Conservation (phyloP, 37 sponge, comb jelly and placozoan genomes). For the Eunapius fragilis region DNA sequence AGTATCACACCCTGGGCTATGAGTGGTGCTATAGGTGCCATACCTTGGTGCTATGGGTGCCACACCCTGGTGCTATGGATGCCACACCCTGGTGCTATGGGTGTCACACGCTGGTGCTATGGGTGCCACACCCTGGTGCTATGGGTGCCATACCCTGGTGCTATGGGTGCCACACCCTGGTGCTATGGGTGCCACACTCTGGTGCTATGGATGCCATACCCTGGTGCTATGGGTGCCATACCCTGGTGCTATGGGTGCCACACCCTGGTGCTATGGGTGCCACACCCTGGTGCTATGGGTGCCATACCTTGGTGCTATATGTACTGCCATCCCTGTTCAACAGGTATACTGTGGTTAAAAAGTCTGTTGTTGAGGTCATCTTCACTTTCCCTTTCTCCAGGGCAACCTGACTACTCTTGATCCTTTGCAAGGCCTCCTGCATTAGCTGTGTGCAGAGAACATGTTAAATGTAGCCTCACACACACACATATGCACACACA, state of each 20-base stretch:
- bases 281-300: neutral
- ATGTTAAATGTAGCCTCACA: neutral
- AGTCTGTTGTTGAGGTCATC: conserved; percentile 33
- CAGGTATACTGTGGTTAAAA: conserved; percentile 69
- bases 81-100: too few relatives aligned
- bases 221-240: conserved; percentile 30
- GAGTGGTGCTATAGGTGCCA: too few relatives aligned
- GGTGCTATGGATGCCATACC: neutral
- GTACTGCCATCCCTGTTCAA: conserved; percentile 46
- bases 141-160: too few relatives aligned
- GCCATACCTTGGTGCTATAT: conserved; percentile 31
- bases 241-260: neutral
- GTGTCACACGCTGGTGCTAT: too few relatives aligned
- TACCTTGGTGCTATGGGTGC: too few relatives aligned
- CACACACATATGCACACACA: neutral
- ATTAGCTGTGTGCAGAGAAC: conserved; percentile 2
- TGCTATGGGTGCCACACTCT: too few relatives aligned
- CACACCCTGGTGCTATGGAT: too few relatives aligned
- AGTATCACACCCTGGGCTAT: too few relatives aligned
- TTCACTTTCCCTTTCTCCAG: neutral
- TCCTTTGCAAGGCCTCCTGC: conserved; percentile 43
- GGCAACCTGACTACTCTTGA: neutral
- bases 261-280: neutral
- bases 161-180: too few relatives aligned
- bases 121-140: too few relatives aligned